Evolutionary conservation across 2,888 invertebrate species (phyloP).

Genomic region (Cerceris rybyensis): DNA sequence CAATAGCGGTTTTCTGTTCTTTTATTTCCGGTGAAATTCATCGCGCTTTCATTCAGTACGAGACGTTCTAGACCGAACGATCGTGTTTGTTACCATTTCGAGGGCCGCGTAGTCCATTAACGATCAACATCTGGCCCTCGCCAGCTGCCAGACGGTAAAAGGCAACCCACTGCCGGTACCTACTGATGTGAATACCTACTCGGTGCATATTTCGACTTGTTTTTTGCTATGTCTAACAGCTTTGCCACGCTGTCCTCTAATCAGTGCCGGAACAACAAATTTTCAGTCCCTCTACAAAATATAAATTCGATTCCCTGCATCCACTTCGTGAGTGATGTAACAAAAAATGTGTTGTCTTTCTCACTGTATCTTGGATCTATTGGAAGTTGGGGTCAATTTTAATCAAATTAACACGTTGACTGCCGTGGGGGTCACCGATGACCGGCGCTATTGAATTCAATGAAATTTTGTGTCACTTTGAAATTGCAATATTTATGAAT

Average conservation of each 20-base stretch:
- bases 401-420: too few relatives aligned
- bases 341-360: too few relatives aligned
- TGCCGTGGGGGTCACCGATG: too few relatives aligned
- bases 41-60: slow-evolving; percentile 23
- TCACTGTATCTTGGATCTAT: too few relatives aligned
- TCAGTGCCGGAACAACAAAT: neutral
- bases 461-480: too few relatives aligned
- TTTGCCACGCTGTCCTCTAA: neutral
- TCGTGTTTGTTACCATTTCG: slow-evolving; percentile 42
- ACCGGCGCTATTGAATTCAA: too few relatives aligned
- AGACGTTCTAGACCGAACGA: slow-evolving; percentile 21
- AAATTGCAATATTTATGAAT: too few relatives aligned
- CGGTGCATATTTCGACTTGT: slow-evolving; percentile 28
- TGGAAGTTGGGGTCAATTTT: too few relatives aligned
- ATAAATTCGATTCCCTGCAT: too few relatives aligned
- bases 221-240: slow-evolving; percentile 4
- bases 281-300: neutral
- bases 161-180: slow-evolving; percentile 18
- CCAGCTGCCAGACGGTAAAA: slow-evolving; percentile 55
- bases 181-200: slow-evolving; percentile 15
- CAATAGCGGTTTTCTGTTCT: neutral
- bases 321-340: too few relatives aligned
- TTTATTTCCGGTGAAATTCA: slow-evolving; percentile 20
- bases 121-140: slow-evolving; percentile 58
- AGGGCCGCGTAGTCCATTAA: slow-evolving; percentile 42